phyloP scores from a whole-genome alignment of 1,140 invertebrate species.

The Nephotettix cincticeps region DNA sequence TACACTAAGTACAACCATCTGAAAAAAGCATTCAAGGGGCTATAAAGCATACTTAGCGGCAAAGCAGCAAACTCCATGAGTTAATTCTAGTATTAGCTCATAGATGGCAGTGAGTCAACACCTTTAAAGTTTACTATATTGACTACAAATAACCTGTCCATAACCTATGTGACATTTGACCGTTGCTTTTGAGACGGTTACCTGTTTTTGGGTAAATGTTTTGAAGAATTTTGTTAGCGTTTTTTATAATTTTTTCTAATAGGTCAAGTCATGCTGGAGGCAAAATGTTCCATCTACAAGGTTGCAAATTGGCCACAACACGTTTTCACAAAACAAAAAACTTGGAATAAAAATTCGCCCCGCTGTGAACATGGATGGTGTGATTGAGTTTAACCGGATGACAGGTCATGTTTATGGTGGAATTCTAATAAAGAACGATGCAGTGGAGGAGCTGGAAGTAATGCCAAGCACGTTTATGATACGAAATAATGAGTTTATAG shows the following conservation, averaged over 20 bases:
- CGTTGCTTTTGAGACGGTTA: no score
- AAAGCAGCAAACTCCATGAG: no score
- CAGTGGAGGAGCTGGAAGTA: conserved; percentile 70
- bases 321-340: conserved; percentile 73
- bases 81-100: no score
- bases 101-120: no score
- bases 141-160: no score
- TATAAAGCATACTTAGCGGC: no score
- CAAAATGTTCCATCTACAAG: conserved; percentile 44
- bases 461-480: conserved; percentile 71
- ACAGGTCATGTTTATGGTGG: conserved; percentile 76
- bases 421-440: conserved; percentile 82
- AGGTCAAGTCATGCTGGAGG: conserved; percentile 68
- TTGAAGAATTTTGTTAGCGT: neutral
- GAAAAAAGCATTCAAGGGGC: no score
- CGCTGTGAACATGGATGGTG: conserved; percentile 75
- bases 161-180: no score
- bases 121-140: no score
- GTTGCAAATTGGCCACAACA: conserved; percentile 84
- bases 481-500: conserved; percentile 84
- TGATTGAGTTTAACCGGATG: conserved; percentile 88
- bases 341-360: conserved; percentile 79
- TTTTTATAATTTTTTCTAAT: neutral
- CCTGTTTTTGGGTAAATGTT: no score
- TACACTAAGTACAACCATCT: no score